phyloP scores from a whole-genome alignment of 2,888 invertebrate genomes.

The Leucophenga montana region DNA sequence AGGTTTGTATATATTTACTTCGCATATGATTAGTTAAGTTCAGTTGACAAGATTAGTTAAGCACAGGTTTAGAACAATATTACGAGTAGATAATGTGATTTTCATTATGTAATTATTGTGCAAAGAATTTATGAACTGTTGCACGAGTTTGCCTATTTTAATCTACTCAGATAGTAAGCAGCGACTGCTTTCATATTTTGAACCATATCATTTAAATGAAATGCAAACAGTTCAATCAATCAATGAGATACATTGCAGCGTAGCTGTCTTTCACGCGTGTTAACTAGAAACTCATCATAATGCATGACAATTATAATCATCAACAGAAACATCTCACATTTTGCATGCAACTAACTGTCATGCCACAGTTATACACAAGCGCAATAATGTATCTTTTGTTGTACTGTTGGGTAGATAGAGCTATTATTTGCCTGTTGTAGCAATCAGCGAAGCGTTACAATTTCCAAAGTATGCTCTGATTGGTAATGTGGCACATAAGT shows the following conservation, averaged over 20 bases:
- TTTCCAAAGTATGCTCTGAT: constrained; percentile 54
- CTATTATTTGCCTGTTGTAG: constrained; percentile 29
- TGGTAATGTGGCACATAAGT: constrained; percentile 36
- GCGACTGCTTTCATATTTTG: not conserved
- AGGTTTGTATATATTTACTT: too few relatives aligned
- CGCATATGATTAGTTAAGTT: constrained; percentile 1
- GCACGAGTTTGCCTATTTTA: too few relatives aligned
- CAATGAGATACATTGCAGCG: constrained; percentile 4
- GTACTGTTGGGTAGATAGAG: too few relatives aligned
- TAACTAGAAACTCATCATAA: not conserved
- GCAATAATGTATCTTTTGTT: constrained; percentile 26
- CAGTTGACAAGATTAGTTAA: constrained; percentile 6
- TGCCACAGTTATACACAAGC: constrained; percentile 24
- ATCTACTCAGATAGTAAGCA: too few relatives aligned
- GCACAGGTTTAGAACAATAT: not conserved
- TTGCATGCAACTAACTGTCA: constrained; percentile 2
- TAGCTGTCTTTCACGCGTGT: constrained; percentile 30
- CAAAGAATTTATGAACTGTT: not conserved
- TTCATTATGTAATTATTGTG: not conserved
- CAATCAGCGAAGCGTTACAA: constrained; percentile 36
- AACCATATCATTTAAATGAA: not conserved
- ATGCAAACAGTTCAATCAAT: constrained; percentile 29
- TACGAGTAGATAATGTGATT: not conserved
- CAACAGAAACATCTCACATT: constrained; percentile 41
- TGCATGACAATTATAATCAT: not conserved